These are phyloP conservation scores for Calliopum simillimum DNA, from an alignment of 2,888 invertebrate species.

Conservation along the genomic window DNA sequence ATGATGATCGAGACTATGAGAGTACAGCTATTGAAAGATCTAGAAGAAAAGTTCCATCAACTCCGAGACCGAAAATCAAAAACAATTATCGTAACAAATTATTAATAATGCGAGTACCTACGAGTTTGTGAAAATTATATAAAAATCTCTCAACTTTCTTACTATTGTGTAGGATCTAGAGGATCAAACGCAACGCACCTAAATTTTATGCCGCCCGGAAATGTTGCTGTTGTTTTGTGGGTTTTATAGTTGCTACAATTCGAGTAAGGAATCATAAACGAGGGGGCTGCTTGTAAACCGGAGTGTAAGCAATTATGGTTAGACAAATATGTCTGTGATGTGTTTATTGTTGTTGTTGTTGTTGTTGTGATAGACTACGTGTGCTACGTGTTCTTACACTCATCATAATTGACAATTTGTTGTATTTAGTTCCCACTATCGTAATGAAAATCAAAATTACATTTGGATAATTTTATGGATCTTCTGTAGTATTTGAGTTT, in stretches of 20 bases:
- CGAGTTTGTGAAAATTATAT: background rate
- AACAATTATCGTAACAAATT: constrained; percentile 27
- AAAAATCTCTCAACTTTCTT: background rate
- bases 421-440: background rate
- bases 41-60: background rate
- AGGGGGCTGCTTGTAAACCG: background rate
- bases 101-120: constrained; percentile 12
- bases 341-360: background rate
- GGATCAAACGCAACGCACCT: background rate
- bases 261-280: background rate
- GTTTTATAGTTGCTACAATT: background rate
- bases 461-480: too few relatives aligned
- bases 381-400: too few relatives aligned
- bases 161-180: constrained; percentile 1
- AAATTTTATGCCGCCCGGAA: constrained; percentile 27
- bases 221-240: background rate
- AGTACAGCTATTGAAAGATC: background rate
- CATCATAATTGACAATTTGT: constrained; percentile 12
- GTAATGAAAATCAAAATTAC: too few relatives aligned
- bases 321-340: constrained; percentile 2
- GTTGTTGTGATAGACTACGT: too few relatives aligned
- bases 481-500: too few relatives aligned
- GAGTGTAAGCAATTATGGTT: background rate
- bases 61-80: background rate
- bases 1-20: background rate